Evolutionary conservation across 1,140 invertebrate genomes (phyloP).

Genomic region (Microplitis demolitor): DNA sequence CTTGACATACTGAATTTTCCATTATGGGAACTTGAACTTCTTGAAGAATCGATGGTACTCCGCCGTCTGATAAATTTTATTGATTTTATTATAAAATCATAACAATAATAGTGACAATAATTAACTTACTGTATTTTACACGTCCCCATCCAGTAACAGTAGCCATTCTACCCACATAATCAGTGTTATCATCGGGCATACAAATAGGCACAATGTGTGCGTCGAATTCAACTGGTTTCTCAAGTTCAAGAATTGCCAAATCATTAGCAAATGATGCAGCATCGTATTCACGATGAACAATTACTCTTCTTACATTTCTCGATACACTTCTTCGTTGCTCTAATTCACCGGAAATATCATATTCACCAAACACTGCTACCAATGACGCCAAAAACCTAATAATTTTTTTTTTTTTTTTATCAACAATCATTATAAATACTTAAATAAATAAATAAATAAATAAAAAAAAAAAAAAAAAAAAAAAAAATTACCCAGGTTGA

Average conservation of each 20-base stretch:
- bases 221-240: slow-evolving; percentile 82
- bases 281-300: slow-evolving; percentile 88
- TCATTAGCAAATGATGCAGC: slow-evolving; percentile 91
- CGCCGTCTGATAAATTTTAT: slow-evolving; percentile 68
- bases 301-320: slow-evolving; percentile 84
- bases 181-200: slow-evolving; percentile 80
- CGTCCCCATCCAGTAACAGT: slow-evolving; percentile 82
- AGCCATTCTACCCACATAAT: slow-evolving; percentile 82
- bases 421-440: background rate
- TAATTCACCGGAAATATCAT: slow-evolving; percentile 83
- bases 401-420: background rate
- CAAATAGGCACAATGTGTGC: slow-evolving; percentile 92
- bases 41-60: slow-evolving; percentile 85
- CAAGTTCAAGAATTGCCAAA: slow-evolving; percentile 82
- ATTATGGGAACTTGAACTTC: slow-evolving; percentile 92
- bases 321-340: slow-evolving; percentile 78
- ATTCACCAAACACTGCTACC: slow-evolving; percentile 89
- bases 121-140: slow-evolving; percentile 65
- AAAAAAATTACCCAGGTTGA: slow-evolving; percentile 81
- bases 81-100: background rate
- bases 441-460: too few species aligned
- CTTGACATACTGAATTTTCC: slow-evolving; percentile 88
- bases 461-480: slow-evolving; percentile 9
- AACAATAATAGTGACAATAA: background rate
- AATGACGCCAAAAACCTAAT: slow-evolving; percentile 84